These are phyloP conservation scores for Limonius californicus DNA, from an alignment of 1,140 invertebrate species.

Conservation along the genomic window DNA sequence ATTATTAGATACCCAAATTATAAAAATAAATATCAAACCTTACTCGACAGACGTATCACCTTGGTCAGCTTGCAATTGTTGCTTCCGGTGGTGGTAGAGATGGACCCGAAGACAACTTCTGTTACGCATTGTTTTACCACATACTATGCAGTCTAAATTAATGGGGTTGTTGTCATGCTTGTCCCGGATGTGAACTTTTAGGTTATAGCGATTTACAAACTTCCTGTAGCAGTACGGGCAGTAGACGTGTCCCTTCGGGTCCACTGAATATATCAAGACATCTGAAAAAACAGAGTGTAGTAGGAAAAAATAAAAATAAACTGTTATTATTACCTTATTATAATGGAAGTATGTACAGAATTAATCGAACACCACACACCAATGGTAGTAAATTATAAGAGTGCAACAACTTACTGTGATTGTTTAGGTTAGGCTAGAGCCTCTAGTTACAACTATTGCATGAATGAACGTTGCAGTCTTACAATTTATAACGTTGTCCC, in stretches of 20 bases:
- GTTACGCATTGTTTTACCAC: conserved; percentile 57
- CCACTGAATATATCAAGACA: conserved; percentile 31
- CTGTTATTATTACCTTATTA: conserved; percentile 31
- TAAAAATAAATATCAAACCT: too few relatives aligned
- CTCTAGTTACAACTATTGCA: too few relatives aligned
- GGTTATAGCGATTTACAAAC: conserved; percentile 59
- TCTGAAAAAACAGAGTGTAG: conserved; percentile 33
- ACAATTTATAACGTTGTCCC: too few relatives aligned
- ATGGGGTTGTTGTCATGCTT: conserved; percentile 52
- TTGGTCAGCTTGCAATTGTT: conserved; percentile 33
- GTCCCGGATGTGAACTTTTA: conserved; percentile 59
- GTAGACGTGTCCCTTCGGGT: conserved; percentile 52
- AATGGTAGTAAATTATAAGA: conserved; percentile 1
- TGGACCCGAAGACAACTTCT: conserved; percentile 56
- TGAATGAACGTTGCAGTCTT: too few relatives aligned
- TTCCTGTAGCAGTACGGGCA: conserved; percentile 56
- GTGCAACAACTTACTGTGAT: neutral
- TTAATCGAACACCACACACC: conserved; percentile 20
- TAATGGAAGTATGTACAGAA: conserved; percentile 22
- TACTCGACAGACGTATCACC: conserved; percentile 4
- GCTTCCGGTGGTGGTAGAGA: conserved; percentile 58
- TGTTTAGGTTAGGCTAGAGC: too few relatives aligned
- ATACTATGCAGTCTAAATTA: conserved; percentile 54
- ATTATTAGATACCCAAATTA: too few relatives aligned
- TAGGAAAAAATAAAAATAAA: conserved; percentile 24